Evolutionary conservation across 2,888 invertebrate species (phyloP), one percentile per base, ranked within the genome.

Genomic region (Trisateles emortualis): DNA sequence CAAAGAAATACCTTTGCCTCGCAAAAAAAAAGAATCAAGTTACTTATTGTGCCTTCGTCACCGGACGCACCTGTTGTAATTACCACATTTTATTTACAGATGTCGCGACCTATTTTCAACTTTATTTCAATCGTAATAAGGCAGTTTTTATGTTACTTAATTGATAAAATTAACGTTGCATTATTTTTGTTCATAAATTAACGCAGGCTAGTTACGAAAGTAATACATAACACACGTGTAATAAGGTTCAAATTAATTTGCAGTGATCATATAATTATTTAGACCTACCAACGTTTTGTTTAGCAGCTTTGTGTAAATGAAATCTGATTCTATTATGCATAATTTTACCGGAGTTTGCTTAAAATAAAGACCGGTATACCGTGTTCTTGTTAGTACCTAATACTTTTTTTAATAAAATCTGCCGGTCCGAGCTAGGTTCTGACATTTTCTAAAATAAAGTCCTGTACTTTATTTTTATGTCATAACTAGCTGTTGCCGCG

Each of bases 21-120:
- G 19, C 44, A 59, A 59, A 60, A 55, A 61, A 69, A 62, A 46
- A 53, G 54, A 47, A 52, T 69, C 71, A 38, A 16, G 51, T 67
- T 64, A 49, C 68, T 36, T 57, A 53, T 55, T 66, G 55, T 67
- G 13, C 40, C 41, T 55, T 36, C 48, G 45, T 32, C 36, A 53
- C 52, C 53, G 59, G 61, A 64, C 44, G 56, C 71, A 69, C 69
- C 64, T 69, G 68, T 71, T 62, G 48, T 59, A 26, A 56, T 59
- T 39, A 55, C 68, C 35, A 61, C 4, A 10, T 55, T 42, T 22
- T 11, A 39, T 38, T 40, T 56, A 16, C 39, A n/a, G 17, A 19
- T 0, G 8, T 29, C 14, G n/a, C 1, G 5, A 16, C 3, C 11
- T 1, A 42, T 54, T 0, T 9, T 48, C 8, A 8, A 10, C 50